A percentile compares a stretch with the other conserved stretches of the same genome.
These are phyloP conservation scores for Disparrhopalites patrizii DNA, from an alignment of 2,888 invertebrate genomes.

Conservation along the genomic window DNA sequence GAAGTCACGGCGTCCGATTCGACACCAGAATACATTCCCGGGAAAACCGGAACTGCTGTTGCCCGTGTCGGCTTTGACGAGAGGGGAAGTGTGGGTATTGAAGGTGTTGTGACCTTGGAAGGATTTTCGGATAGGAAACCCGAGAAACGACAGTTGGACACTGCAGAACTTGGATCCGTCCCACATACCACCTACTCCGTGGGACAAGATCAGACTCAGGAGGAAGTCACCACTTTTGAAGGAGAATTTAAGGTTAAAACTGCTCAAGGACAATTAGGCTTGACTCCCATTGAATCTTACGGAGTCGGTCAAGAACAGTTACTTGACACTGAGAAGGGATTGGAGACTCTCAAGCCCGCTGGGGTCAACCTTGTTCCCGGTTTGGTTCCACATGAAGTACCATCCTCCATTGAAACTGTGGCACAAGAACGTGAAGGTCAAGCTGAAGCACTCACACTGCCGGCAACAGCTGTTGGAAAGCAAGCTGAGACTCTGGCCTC, in stretches of 20 bases:
- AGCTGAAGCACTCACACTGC: neutral
- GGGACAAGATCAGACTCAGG: constrained; percentile 3
- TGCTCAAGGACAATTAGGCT: constrained; percentile 1
- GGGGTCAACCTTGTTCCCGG: neutral
- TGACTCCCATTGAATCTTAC: constrained; percentile 10
- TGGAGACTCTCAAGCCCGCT: neutral
- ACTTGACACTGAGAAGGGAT: neutral
- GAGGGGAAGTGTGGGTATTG: constrained; percentile 1
- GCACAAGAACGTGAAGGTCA: constrained; percentile 4
- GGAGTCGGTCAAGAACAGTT: neutral
- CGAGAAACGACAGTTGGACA: constrained; percentile 7
- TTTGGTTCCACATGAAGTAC: constrained; percentile 9
- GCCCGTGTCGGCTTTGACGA: constrained; percentile 20
- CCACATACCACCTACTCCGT: constrained; percentile 18
- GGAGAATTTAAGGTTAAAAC: constrained; percentile 21
- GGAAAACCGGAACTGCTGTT: constrained; percentile 24
- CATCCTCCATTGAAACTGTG: neutral
- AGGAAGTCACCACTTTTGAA: constrained; percentile 17
- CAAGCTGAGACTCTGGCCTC: constrained; percentile 14
- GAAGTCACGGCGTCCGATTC: constrained; percentile 10
- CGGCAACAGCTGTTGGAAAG: constrained; percentile 5
- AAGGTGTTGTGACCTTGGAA: constrained; percentile 8
- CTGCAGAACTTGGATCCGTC: constrained; percentile 9
- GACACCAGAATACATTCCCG: constrained; percentile 16
- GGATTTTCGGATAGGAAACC: constrained; percentile 15